Percentiles rank a stretch among this genome's conserved stretches.
Conservation (phyloP, 2,888 invertebrate species). For the Pyralis farinalis region DNA sequence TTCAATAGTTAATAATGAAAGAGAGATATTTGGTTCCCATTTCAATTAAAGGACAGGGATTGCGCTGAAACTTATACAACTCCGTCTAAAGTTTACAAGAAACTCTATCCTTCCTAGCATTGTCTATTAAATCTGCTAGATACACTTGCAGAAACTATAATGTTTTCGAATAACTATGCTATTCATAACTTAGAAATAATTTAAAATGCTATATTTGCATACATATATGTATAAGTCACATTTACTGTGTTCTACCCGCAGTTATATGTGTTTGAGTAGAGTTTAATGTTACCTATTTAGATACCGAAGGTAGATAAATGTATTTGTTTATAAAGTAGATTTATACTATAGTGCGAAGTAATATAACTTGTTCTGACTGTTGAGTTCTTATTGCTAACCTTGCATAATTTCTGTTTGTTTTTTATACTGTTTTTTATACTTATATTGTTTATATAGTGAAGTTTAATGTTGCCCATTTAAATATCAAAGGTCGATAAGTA, state of each 20-base stretch:
- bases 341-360: no score
- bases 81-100: constrained; percentile 62
- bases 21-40: constrained; percentile 68
- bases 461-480: no score
- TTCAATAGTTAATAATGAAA: constrained; percentile 58
- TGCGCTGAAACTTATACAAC: constrained; percentile 66
- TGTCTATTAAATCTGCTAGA: constrained; percentile 74
- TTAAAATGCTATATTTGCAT: neutral
- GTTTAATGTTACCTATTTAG: no score
- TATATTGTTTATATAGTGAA: no score
- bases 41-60: constrained; percentile 72
- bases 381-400: no score
- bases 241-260: neutral
- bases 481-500: no score
- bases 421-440: no score
- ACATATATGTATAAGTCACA: neutral
- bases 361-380: no score
- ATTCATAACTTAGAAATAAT: neutral
- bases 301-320: no score
- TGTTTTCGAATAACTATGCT: constrained; percentile 18
- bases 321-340: no score
- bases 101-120: constrained; percentile 64
- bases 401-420: no score
- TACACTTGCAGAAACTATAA: constrained; percentile 51
- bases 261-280: no score